Evolutionary conservation across 2,797 vertebrate species (phyloP).

Genomic region (Betta splendens): DNA sequence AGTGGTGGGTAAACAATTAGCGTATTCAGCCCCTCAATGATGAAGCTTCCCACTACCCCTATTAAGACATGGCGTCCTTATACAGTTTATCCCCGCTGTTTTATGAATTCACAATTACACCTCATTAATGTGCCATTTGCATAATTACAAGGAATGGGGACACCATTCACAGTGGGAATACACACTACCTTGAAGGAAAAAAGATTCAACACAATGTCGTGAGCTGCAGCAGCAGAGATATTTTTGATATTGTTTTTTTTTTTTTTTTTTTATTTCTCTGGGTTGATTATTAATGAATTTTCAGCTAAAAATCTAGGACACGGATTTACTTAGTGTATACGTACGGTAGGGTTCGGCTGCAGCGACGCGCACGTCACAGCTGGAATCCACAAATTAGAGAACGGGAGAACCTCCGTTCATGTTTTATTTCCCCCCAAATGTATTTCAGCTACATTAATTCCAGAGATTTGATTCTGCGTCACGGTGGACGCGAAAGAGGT

Average conservation of each 20-base stretch:
- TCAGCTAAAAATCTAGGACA: constrained; percentile 38
- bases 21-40: constrained; percentile 73
- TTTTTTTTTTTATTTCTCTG: constrained; percentile 42
- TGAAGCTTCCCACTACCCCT: constrained; percentile 74
- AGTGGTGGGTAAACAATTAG: constrained; percentile 86
- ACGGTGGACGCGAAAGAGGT: constrained; percentile 57
- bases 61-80: constrained; percentile 81
- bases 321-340: constrained; percentile 13
- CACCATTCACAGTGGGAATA: constrained; percentile 78
- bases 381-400: constrained; percentile 32
- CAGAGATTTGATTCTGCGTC: constrained; percentile 50
- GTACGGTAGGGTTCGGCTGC: constrained; percentile 1
- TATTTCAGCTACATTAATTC: constrained; percentile 55
- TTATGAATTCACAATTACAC: constrained; percentile 87
- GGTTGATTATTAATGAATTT: constrained; percentile 50
- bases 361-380: constrained; percentile 21
- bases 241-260: constrained; percentile 40
- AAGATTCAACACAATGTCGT: constrained; percentile 31
- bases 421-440: constrained; percentile 32
- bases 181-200: constrained; percentile 60
- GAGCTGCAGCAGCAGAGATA: constrained; percentile 26
- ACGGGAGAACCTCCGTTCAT: constrained; percentile 32
- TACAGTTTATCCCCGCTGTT: constrained; percentile 85
- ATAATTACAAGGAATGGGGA: constrained; percentile 86
- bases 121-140: constrained; percentile 88